These are phyloP conservation scores for Petrophora chlorosata DNA, from an alignment of 2,888 invertebrate genomes.

Conservation along the genomic window DNA sequence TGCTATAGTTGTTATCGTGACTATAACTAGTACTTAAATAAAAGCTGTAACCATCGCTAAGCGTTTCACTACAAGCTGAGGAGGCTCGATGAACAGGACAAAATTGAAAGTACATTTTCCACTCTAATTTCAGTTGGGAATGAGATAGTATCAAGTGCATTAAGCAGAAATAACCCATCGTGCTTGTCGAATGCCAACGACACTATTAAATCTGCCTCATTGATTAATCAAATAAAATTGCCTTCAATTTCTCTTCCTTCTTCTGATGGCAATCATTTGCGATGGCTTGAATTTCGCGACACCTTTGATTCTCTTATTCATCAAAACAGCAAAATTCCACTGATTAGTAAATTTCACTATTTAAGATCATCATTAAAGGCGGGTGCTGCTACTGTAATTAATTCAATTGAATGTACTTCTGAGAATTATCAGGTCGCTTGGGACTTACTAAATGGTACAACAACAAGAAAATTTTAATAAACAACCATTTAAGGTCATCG, in stretches of 20 bases:
- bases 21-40: too few species aligned
- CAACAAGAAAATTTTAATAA: constrained; percentile 14
- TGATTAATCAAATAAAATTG: constrained; percentile 22
- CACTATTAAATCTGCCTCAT: too few species aligned
- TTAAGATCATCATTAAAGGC: constrained; percentile 31
- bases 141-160: too few species aligned
- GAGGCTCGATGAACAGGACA: too few species aligned
- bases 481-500: constrained; percentile 28
- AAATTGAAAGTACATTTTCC: too few species aligned
- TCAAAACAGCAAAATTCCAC: constrained; percentile 20
- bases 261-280: constrained; percentile 22
- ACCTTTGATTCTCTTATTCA: constrained; percentile 31
- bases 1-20: too few species aligned
- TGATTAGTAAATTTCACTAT: constrained; percentile 33
- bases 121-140: too few species aligned
- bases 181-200: too few species aligned
- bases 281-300: constrained; percentile 31
- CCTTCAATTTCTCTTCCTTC: constrained; percentile 28
- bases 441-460: constrained; percentile 27
- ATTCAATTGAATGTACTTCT: constrained; percentile 32
- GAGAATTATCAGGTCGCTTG: constrained; percentile 37
- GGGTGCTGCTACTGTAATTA: constrained; percentile 30
- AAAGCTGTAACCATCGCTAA: too few species aligned
- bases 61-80: too few species aligned
- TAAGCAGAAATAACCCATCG: too few species aligned